These are phyloP conservation scores for Xestia c-nigrum DNA, from an alignment of 2,888 invertebrate genomes.

Conservation along the genomic window DNA sequence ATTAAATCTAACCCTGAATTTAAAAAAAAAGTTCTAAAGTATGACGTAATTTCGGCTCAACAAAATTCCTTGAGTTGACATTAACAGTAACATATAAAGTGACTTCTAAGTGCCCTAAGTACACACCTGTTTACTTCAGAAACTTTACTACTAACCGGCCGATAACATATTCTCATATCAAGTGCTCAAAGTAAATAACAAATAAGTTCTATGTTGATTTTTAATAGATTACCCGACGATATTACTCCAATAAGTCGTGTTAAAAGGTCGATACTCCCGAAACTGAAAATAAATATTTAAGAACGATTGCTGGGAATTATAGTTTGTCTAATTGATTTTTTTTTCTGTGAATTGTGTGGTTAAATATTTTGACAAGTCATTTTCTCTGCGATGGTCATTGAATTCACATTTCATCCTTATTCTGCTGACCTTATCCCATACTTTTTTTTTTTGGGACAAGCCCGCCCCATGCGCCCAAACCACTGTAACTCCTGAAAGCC, in stretches of 20 bases:
- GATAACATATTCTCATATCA: slow-evolving; percentile 85
- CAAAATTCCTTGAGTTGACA: slow-evolving; percentile 60
- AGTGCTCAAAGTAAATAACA: slow-evolving; percentile 84
- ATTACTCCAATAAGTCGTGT: slow-evolving; percentile 69
- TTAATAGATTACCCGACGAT: slow-evolving; percentile 84
- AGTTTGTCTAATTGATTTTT: slow-evolving; percentile 14
- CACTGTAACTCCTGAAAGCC: too few species aligned
- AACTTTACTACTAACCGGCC: slow-evolving; percentile 66
- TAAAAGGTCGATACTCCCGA: slow-evolving; percentile 82
- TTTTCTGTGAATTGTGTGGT: not conserved
- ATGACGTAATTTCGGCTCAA: slow-evolving; percentile 19
- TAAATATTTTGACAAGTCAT: slow-evolving; percentile 1
- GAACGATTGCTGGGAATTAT: slow-evolving; percentile 70
- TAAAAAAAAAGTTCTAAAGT: not conserved
- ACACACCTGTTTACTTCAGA: slow-evolving; percentile 85
- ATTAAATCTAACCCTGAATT: not conserved
- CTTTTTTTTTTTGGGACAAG: too few species aligned
- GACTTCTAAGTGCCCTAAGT: slow-evolving; percentile 70
- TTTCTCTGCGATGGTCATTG: not conserved
- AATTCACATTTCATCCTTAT: too few species aligned
- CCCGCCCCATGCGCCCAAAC: too few species aligned
- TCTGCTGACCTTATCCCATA: too few species aligned
- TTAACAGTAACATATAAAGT: slow-evolving; percentile 60
- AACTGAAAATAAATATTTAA: slow-evolving; percentile 80
- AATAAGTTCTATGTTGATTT: slow-evolving; percentile 83